Evolutionary conservation across 1,140 invertebrate species (phyloP).

Genomic region (Cherax destructor): DNA sequence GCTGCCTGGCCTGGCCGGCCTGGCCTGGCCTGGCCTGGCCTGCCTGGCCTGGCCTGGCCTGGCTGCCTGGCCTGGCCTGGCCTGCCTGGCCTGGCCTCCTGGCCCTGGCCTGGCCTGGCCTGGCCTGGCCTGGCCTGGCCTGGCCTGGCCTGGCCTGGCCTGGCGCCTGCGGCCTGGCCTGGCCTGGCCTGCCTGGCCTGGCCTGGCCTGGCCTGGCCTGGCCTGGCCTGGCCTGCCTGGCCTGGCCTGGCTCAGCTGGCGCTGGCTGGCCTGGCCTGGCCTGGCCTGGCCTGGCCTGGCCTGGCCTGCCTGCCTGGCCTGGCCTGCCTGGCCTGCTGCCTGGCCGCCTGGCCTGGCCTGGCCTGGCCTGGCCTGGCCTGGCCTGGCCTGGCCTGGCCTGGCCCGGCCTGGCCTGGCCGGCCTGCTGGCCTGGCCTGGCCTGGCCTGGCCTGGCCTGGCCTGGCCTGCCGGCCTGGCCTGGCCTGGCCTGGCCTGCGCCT

Average conservation of each 20-base stretch:
- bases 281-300: slow-evolving; percentile 17
- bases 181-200: no score
- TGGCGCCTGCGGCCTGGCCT: slow-evolving; percentile 5
- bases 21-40: slow-evolving; percentile 71
- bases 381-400: slow-evolving; percentile 21
- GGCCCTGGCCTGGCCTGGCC: slow-evolving; percentile 73
- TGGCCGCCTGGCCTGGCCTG: slow-evolving; percentile 61
- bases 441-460: slow-evolving; percentile 20
- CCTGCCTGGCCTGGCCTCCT: slow-evolving; percentile 64
- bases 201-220: slow-evolving; percentile 38
- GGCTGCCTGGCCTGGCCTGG: slow-evolving; percentile 65
- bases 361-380: slow-evolving; percentile 29
- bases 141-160: slow-evolving; percentile 70
- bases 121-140: slow-evolving; percentile 72
- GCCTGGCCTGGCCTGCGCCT: slow-evolving; percentile 40
- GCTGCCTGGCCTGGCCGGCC: slow-evolving; percentile 52
- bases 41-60: no score
- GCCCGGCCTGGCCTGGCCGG: no score
- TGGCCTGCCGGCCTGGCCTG: slow-evolving; percentile 39
- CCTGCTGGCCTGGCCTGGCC: no score
- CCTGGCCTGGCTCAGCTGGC: slow-evolving; percentile 29
- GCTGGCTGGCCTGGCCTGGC: slow-evolving; percentile 51
- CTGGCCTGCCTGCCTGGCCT: no score
- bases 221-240: no score
- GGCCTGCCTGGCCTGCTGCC: slow-evolving; percentile 16